These are phyloP conservation scores for Drosophila sproati DNA, from an alignment of 1,140 invertebrate species.

Conservation along the genomic window DNA sequence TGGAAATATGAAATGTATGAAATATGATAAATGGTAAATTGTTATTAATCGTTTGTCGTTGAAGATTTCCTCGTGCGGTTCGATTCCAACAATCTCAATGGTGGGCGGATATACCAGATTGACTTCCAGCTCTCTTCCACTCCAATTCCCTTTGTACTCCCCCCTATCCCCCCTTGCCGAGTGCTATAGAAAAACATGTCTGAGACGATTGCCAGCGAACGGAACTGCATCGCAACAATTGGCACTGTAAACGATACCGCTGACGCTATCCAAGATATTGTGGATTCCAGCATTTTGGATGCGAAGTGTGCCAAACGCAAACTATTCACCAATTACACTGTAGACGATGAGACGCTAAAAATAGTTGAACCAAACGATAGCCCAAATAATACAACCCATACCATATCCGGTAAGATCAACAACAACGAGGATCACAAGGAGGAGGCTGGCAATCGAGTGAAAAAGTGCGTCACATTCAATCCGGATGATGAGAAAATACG, in stretches of 20 bases:
- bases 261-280: neutral
- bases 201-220: constrained; percentile 42
- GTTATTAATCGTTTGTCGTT: neutral
- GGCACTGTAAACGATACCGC: constrained; percentile 29
- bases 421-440: too few relatives aligned
- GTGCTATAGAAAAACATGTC: constrained; percentile 55
- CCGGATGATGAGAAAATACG: constrained; percentile 74
- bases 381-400: neutral
- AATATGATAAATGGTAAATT: neutral
- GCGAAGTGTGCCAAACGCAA: constrained; percentile 3
- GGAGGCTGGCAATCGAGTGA: constrained; percentile 8
- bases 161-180: constrained; percentile 11
- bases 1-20: neutral
- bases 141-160: constrained; percentile 57
- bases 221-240: constrained; percentile 23
- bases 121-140: constrained; percentile 61
- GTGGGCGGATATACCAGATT: constrained; percentile 49
- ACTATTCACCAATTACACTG: constrained; percentile 21
- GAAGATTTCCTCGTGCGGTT: constrained; percentile 48
- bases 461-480: constrained; percentile 80
- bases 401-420: too few relatives aligned
- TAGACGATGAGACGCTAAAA: constrained; percentile 43
- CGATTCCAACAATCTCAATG: constrained; percentile 55
- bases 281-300: neutral
- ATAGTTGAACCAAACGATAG: constrained; percentile 41